Base-by-base conservation (phyloP, 1,140 invertebrate genomes). In the Micrasema minimum region DNA sequence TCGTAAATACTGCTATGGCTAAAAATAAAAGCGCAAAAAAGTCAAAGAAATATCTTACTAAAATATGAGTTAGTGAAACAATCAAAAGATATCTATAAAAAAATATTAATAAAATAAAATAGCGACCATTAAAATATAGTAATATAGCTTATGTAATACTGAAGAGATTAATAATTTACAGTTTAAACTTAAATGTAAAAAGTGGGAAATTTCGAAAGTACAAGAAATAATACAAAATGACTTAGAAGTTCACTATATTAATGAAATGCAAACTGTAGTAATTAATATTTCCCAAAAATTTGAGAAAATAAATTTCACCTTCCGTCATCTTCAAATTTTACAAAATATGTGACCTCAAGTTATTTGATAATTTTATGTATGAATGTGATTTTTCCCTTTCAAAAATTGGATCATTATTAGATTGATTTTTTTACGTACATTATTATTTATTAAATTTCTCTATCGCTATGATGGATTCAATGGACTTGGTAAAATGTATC, bases 141-240 rank as follows among this genome's bases (percentile, higher is more conserved):
- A 59, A 59, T 10, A 18, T 38, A 20, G 16, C 11, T 38, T 20
- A 38, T 7, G 20, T 59, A 59, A 59, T 59, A 59, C 55, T 59
- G 55, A 59, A 59, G 16, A 23, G 38, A 59, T 37, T 20, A 38
- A 59, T 43, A 41, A 59, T 43, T 59, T 20, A 22, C 55, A 59
- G 31, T 14, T 7, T 31, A 55, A 55, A 55, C 51, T 37, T 55
- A 55, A 55, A 31, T 14, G 55, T 22, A 59, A 1, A 59, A 55
- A 31, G 18, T 41, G 55, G 11, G 38, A 41, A 31, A 37, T 3
- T 51, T 55, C 51, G 31, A 31, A 59, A 20, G 2, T 59, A 41
- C 20, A 7, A 59, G 20, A 10, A 59, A 41, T 59, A 59, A 59
- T 38, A 41, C 20, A 41, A 41, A 59, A 59, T 59, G 55, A 59